Evolutionary conservation across 2,113 vertebrate genomes (phyloP).

Genomic region (Zootoca vivipara): DNA sequence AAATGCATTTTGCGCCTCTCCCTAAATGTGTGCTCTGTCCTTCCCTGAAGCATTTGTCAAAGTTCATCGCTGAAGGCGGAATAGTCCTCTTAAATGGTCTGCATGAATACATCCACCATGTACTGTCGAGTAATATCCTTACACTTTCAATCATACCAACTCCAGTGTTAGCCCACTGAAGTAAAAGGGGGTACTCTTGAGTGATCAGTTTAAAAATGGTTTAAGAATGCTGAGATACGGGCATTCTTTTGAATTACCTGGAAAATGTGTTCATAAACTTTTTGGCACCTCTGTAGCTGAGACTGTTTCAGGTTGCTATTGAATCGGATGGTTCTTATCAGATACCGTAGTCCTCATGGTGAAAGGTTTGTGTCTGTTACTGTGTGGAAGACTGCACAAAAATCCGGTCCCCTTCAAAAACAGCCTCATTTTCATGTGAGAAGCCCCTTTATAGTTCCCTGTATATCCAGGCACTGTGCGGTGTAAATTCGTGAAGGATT

Average conservation of each 20-base stretch:
- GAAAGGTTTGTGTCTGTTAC: constrained; percentile 50
- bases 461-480: constrained; percentile 13
- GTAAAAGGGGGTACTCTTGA: neutral
- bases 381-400: constrained; percentile 49
- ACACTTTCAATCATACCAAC: neutral
- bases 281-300: constrained; percentile 47
- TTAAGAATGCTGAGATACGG: neutral
- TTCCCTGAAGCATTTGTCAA: constrained; percentile 6
- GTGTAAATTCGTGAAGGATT: constrained; percentile 50
- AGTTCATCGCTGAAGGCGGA: neutral
- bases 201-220: neutral
- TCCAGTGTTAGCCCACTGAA: neutral
- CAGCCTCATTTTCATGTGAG: constrained; percentile 55
- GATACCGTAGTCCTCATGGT: constrained; percentile 56
- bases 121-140: neutral
- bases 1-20: neutral
- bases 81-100: neutral
- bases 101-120: neutral
- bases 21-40: neutral
- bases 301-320: constrained; percentile 55
- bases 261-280: constrained; percentile 19
- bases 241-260: neutral
- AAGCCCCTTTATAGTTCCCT: constrained; percentile 11
- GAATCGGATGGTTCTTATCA: constrained; percentile 63
- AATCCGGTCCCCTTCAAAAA: constrained; percentile 26